Evolutionary conservation across 2,797 vertebrate genomes (phyloP), one percentile per base, ranked within the genome.

Genomic region (Poecilia gillii): DNA sequence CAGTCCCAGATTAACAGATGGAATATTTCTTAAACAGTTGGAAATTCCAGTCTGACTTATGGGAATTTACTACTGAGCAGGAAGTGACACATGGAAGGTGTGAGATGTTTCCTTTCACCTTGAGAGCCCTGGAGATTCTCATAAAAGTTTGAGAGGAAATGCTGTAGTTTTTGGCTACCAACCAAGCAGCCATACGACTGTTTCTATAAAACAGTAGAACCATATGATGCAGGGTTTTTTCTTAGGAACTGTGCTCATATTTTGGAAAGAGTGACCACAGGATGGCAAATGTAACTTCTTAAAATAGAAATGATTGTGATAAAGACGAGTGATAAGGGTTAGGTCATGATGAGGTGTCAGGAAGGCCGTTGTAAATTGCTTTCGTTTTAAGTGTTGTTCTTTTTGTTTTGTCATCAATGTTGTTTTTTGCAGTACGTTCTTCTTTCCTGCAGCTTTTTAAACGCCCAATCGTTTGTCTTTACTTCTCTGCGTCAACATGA

Each of bases 41-140:
- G 87, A 94, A 93, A 90, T 81, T 91, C 87, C 85, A 87, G 74
- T 71, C 78, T 78, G 18, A 71, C 83, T 78, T 49, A 18, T 85
- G 88, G 85, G 91, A 90, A 84, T 87, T 46, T 82, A 81, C 78
- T 80, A 53, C 84, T 77, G 45, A 74, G 76, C 84, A 93, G 93
- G 94, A 96, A 91, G 89, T 91, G 91, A 93, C 90, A 91, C 80
- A 77, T 85, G 84, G 87, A 91, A 84, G 81, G 76, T 73, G 74
- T 89, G 86, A 90, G 62, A 84, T 90, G 86, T 92, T 92, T 92
- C 90, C 91, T 91, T 89, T 92, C 80, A 85, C 81, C 70, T 79
- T 49, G 78, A 84, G 75, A 90, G 80, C 87, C 81, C 0, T 4
- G 68, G 53, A 85, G 62, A 71, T 59, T 81, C 74, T 86, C 74